Base-by-base conservation (phyloP, 2,113 vertebrate genomes). In the Anhinga rufa region DNA sequence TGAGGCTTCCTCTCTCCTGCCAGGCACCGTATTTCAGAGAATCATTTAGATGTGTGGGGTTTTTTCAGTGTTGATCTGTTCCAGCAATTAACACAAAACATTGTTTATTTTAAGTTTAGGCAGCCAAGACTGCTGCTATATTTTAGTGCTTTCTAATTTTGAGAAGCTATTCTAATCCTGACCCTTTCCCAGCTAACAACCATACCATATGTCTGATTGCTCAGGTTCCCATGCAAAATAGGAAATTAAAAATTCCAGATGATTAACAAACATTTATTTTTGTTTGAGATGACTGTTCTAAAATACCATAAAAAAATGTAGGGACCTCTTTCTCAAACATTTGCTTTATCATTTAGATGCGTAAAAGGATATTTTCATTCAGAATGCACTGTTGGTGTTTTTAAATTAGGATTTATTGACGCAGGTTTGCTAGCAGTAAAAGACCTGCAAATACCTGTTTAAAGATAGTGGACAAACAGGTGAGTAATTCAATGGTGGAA, bases 161-260 rank as follows among this genome's bases (percentile, higher is more conserved):
- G 71, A 89, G 81, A 65, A 48, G 51, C 86, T 93, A 29, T 92
- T 93, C 83, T 92, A 89, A 91, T 95, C 91, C 57, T 91, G 78
- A 89, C 58, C 88, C 87, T 94, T 97, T 96, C 86, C 90, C 62
- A 77, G 76, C 91, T 97, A 95, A 98, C 82, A 92, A 96, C 95
- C 78, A 84, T 94, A 92, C 92, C 97, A 95, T 88, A 94, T 98
- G 97, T 88, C 95, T 68, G 48, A 72, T 96, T 95, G 86, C 61
- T 87, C 88, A 94, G 84, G 82, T 95, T 98, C 97, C 90, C 97
- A 96, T 92, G 93, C 82, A 98, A 94, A 97, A 81, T 95, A 95
- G 94, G 95, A 96, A 97, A 97, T 89, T 91, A 90, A 98, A 97
- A 96, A 90, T 82, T 95, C 87, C 95, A 88, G 61, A 97, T 94